phyloP scores from a whole-genome alignment of 2,113 vertebrate genomes.

The Callospermophilus lateralis region DNA sequence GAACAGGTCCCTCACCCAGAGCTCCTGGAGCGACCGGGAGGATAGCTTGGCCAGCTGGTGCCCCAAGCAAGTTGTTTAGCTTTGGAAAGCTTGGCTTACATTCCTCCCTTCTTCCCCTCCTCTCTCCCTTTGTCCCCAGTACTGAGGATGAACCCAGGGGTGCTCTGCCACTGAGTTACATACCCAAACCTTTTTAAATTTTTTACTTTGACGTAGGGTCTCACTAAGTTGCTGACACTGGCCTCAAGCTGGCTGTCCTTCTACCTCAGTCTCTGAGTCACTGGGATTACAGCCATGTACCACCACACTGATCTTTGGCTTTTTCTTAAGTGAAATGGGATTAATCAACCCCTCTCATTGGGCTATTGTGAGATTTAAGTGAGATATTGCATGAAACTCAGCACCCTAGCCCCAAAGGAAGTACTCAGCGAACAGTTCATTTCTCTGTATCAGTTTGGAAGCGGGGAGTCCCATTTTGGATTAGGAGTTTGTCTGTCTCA shows the following conservation, averaged over 20 bases:
- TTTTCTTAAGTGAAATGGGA: background rate
- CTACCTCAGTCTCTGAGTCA: background rate
- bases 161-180: too few species aligned
- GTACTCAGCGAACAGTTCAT: background rate
- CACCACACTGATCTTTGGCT: background rate
- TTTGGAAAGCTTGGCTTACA: background rate
- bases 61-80: background rate
- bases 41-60: background rate
- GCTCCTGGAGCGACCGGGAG: background rate
- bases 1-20: background rate
- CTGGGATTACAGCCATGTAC: background rate
- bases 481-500: background rate
- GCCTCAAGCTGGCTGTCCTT: background rate
- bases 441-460: background rate
- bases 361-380: background rate
- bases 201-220: too few species aligned
- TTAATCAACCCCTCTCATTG: fast-evolving
- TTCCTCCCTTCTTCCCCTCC: too few species aligned
- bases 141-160: too few species aligned
- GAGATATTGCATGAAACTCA: background rate
- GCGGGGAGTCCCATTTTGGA: background rate
- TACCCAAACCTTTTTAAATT: too few species aligned
- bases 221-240: background rate
- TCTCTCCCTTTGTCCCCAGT: too few species aligned
- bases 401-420: fast-evolving